phyloP scores from a whole-genome alignment of 2,113 vertebrate species.

The Gavia stellata region DNA sequence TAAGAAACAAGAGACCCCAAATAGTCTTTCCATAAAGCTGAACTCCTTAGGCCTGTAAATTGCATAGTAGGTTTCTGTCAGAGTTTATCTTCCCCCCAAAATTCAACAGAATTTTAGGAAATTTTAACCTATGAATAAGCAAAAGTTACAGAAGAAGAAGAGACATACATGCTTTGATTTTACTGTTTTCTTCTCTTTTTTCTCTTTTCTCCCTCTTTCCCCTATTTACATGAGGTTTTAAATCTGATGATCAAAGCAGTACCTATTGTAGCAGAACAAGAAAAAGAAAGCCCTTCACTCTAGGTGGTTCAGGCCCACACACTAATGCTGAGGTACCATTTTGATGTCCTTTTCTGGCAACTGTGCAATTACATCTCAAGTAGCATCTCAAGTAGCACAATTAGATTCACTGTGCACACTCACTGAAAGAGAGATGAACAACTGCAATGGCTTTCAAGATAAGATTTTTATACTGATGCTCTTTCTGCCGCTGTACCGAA shows the following conservation, averaged over 20 bases:
- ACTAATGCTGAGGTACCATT: neutral
- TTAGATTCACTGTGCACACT: neutral
- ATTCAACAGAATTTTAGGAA: neutral
- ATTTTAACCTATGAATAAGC: neutral
- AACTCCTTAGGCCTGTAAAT: neutral
- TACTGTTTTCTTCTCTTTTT: neutral
- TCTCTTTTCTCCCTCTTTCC: neutral
- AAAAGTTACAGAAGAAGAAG: neutral
- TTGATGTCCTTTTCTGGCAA: neutral
- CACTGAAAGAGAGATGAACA: constrained; percentile 26
- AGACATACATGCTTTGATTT: neutral
- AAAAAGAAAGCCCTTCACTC: neutral
- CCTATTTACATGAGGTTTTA: neutral
- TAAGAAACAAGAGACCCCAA: neutral
- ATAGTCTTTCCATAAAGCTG: neutral
- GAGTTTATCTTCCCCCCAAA: neutral
- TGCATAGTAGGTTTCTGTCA: neutral
- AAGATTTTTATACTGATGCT: constrained; percentile 17
- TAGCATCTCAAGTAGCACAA: constrained; percentile 18
- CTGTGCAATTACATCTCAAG: neutral
- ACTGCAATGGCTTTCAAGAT: constrained; percentile 22
- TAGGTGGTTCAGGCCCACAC: neutral
- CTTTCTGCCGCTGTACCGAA: constrained; percentile 29
- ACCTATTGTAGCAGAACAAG: neutral
- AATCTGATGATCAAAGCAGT: neutral